phyloP scores from a whole-genome alignment of 1,140 invertebrate genomes.

The Alviniconcha marisindica region DNA sequence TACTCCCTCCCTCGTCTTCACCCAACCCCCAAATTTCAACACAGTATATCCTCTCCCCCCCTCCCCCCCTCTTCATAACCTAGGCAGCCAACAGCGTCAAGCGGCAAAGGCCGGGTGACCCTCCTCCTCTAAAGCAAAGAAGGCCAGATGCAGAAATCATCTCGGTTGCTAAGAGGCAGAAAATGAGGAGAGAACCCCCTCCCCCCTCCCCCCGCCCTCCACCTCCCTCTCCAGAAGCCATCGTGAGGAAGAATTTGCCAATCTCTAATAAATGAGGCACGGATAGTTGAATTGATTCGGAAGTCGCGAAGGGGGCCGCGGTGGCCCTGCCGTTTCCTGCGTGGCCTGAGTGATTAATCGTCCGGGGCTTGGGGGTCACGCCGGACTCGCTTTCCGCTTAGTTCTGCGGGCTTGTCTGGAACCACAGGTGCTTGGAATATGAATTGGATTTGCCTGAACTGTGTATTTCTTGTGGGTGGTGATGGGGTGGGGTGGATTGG shows the following conservation, averaged over 20 bases:
- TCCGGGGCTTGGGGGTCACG: too few relatives aligned
- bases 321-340: too few relatives aligned
- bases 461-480: too few relatives aligned
- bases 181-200: not conserved
- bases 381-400: too few relatives aligned
- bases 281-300: constrained; percentile 17
- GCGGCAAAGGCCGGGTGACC: too few relatives aligned
- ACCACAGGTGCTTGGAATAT: too few relatives aligned
- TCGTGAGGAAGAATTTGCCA: not conserved
- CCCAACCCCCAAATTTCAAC: not conserved
- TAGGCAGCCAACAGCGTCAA: not conserved
- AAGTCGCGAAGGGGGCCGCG: not conserved
- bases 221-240: not conserved
- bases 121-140: too few relatives aligned
- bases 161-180: constrained; percentile 2
- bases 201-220: too few relatives aligned
- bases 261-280: constrained; percentile 18
- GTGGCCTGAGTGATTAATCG: too few relatives aligned
- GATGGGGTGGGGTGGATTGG: too few relatives aligned
- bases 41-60: not conserved
- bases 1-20: not conserved
- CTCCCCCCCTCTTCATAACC: not conserved
- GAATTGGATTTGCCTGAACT: too few relatives aligned
- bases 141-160: constrained; percentile 1
- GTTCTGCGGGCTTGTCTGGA: too few relatives aligned